phyloP scores from a whole-genome alignment of 2,888 invertebrate genomes.

The Spisula subtruncata region DNA sequence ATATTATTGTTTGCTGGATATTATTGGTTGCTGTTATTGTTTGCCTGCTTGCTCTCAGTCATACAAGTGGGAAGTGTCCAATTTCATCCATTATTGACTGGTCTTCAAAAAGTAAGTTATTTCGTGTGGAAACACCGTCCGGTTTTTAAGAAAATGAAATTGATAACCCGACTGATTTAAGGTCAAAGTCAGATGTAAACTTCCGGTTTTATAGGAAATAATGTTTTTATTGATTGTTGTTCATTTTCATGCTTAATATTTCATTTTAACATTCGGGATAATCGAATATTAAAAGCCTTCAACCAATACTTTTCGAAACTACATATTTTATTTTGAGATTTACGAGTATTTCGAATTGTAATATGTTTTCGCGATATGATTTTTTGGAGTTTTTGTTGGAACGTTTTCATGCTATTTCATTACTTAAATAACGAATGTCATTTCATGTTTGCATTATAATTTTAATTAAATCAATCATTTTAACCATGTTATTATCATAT shows the following conservation, averaged over 20 bases:
- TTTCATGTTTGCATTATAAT: neutral
- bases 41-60: too few relatives aligned
- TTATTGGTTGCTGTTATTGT: too few relatives aligned
- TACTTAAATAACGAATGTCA: neutral
- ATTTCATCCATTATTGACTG: conserved; percentile 62
- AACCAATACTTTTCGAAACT: neutral
- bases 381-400: neutral
- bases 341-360: neutral
- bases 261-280: neutral
- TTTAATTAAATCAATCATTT: neutral
- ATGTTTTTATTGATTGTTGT: neutral
- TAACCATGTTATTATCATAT: too few relatives aligned
- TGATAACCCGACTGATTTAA: neutral
- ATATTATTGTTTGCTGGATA: too few relatives aligned
- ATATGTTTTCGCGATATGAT: neutral
- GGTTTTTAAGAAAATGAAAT: neutral
- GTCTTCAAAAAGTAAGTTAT: neutral
- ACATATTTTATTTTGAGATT: too few relatives aligned
- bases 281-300: neutral
- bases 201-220: conserved; percentile 5
- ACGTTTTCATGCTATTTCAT: neutral
- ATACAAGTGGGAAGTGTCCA: conserved; percentile 71
- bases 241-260: neutral
- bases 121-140: neutral
- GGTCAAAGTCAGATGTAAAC: conserved; percentile 24